phyloP scores from a whole-genome alignment of 30 jellyfish, hydroid and myxozoan genomes.

The Cassiopea xamachana region DNA sequence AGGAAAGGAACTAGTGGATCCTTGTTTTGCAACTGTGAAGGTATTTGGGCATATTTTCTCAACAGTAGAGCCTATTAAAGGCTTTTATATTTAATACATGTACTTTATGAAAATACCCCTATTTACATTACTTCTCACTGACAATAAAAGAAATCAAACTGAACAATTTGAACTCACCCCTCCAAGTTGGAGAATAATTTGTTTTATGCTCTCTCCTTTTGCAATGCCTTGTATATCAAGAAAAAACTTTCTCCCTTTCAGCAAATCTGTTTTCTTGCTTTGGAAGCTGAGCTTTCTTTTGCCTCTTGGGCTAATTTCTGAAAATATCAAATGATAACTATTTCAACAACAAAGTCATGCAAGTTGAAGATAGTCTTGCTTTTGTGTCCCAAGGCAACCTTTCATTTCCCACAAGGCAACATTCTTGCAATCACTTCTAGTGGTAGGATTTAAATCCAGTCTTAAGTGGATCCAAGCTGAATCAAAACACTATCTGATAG shows the following conservation, averaged over 20 bases:
- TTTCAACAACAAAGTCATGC: not conserved
- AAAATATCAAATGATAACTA: not conserved
- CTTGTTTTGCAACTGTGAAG: too few relatives aligned
- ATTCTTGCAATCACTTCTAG: not conserved
- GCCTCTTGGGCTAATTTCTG: conserved; percentile 67
- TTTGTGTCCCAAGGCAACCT: not conserved
- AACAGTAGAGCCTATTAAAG: too few relatives aligned
- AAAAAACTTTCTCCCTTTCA: conserved; percentile 50
- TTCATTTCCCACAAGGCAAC: not conserved
- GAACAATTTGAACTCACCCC: conserved; percentile 48
- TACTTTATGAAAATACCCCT: too few relatives aligned
- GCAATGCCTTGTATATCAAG: conserved; percentile 50
- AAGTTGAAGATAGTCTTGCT: not conserved
- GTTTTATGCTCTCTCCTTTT: conserved; percentile 5
- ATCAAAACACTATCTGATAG: not conserved
- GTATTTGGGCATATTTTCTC: too few relatives aligned
- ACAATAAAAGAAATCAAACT: not conserved
- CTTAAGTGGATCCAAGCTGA: not conserved
- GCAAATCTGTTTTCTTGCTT: conserved; percentile 32
- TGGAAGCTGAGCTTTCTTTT: conserved; percentile 65
- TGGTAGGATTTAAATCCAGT: not conserved
- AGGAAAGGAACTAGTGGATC: too few relatives aligned
- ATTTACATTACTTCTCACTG: too few relatives aligned
- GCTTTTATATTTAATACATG: too few relatives aligned
- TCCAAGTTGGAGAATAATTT: conserved; percentile 44